These are phyloP conservation scores for Lamellibrachia columna DNA, from an alignment of 2,888 invertebrate genomes.

Conservation along the genomic window DNA sequence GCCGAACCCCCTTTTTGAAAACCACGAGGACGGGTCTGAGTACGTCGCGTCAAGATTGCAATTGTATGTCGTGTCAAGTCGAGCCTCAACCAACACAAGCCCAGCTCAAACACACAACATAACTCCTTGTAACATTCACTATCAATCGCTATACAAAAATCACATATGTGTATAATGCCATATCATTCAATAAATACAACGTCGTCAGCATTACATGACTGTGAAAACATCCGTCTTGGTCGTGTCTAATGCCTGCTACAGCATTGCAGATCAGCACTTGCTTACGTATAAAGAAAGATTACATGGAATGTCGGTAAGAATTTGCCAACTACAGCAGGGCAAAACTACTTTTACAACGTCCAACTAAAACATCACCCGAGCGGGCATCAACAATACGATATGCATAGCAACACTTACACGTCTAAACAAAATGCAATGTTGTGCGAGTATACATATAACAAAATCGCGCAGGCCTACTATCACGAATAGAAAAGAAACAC, in stretches of 20 bases:
- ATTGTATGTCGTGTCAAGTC: background rate
- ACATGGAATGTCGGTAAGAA: background rate
- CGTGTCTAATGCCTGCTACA: background rate
- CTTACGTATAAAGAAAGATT: background rate
- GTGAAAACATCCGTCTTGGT: background rate
- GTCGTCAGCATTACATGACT: background rate
- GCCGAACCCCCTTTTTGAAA: too few species aligned
- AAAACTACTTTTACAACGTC: background rate
- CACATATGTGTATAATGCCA: constrained; percentile 10
- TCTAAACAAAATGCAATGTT: background rate
- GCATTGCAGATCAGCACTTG: background rate
- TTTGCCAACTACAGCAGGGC: background rate
- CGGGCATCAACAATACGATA: background rate
- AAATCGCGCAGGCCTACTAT: background rate
- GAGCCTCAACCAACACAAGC: background rate
- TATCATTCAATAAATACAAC: background rate
- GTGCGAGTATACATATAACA: background rate
- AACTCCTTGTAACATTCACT: background rate
- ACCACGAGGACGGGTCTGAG: background rate
- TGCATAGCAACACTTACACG: background rate
- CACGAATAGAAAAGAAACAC: background rate
- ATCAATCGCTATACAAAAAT: background rate
- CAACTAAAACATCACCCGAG: background rate
- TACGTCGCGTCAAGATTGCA: background rate
- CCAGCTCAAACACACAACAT: background rate